Base-by-base conservation (phyloP, 2,888 invertebrate species). In the Synanthedon andrenaeformis region DNA sequence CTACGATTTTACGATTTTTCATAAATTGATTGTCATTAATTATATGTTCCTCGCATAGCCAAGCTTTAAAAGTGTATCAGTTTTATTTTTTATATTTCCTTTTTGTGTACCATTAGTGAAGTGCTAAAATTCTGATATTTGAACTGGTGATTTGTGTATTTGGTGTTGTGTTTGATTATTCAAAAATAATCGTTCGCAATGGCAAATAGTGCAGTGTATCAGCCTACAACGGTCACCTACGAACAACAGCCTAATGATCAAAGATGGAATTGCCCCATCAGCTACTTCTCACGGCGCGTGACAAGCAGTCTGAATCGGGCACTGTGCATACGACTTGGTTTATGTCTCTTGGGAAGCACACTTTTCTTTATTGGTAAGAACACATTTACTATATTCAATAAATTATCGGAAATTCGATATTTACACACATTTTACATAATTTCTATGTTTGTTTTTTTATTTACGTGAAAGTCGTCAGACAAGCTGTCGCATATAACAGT, bases 141-240 rank as follows among this genome's bases (percentile, higher is more conserved):
- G 45, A 8, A 13, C 45, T 13, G 45, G n/a, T 45, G n/a, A 45
- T 13, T 13, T 45, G 57, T 64, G 56, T 54, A 57, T 59, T 55
- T 53, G 54, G 59, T 69, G 51, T 59, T 55, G 61, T 51, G 54
- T 51, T 54, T 56, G 52, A 51, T 45, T 45, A 13, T 45, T 45
- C 42, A 52, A 42, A 58, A 58, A 52, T 55, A 55, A 54, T 62
- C 35, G 35, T 35, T 35, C 65, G 89, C 79, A 74, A 92, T 92
- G 92, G 91, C 92, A 62, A 89, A 90, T 55, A 91, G 91, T 72
- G 92, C 93, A 57, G 93, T 93, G 51, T 93, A 93, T 80, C 93
- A 93, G 75, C 93, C 93, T 13, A 93, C 93, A 58, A 93, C 93
- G 61, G 92, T 93, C 60, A 92, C 92, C 54, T 93, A 93, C 73